Evolutionary conservation across 2,888 invertebrate species (phyloP), one percentile per base, ranked within the genome.

Genomic region (Sphaeridia pumilis): DNA sequence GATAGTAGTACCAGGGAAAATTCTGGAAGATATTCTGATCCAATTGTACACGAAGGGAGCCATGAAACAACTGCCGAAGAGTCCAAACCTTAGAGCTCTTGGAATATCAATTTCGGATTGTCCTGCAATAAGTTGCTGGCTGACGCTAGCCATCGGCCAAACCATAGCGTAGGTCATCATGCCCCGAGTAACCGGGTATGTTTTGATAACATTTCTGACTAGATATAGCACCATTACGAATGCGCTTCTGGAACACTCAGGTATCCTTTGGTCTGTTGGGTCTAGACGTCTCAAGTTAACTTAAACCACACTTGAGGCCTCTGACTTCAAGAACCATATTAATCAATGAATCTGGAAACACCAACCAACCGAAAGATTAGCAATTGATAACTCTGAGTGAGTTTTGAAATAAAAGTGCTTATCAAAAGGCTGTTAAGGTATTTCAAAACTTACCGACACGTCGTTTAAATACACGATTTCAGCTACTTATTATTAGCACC

Each of bases 11-110:
- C 79, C 78, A 22, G 87, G 87, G 82, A 85, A 86, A 70, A 87
- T 74, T 48, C 76, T 74, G 63, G 78, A 79, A n/a, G 85, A 82
- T 47, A 85, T 70, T 68, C 79, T 81, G 44, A 89, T 73, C 87
- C 87, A 87, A 52, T 78, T 77, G 67, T 84, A 87, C 0, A 87
- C 71, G 4, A 84, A 84, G 14, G 87, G 87, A 1, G 87, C 87
- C 21, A 84, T 84, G 70, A 83, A 85, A 45, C 83, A 76, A 7
- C 83, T 80, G n/a, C 87, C 87, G 70, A 83, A 87, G 46, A 86
- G 66, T 66, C 84, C 80, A 71, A 82, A 88, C 56, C 86, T 75
- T 34, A 80, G 70, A 59, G 80, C 79, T 67, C 83, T 78, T 70
- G 61, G 53, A 35, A 57, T 59, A 52, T 71, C 70, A 12, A 72